Percentiles rank a stretch among this genome's conserved stretches.
These are phyloP conservation scores for Delphinus delphis DNA, from an alignment of 2,113 vertebrate genomes.

Conservation along the genomic window DNA sequence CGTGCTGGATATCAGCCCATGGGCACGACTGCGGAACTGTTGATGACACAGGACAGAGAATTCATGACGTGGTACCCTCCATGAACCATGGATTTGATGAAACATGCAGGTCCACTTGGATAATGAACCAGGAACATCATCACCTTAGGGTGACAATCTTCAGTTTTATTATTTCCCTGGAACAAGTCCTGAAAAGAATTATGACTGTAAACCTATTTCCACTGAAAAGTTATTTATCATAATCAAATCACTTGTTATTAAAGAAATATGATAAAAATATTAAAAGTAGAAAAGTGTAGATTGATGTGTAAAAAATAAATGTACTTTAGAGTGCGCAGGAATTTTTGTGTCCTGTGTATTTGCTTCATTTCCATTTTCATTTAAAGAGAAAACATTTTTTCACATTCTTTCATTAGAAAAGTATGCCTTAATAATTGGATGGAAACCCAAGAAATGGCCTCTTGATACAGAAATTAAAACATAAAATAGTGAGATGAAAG, in stretches of 20 bases:
- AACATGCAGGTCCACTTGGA: neutral
- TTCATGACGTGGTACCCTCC: accelerated
- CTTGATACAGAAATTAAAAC: neutral
- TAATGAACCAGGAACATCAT: neutral
- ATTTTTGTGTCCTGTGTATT: neutral
- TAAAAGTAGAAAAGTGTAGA: neutral
- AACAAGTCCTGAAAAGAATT: neutral
- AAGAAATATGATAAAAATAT: neutral
- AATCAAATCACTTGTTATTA: neutral
- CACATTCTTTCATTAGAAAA: neutral
- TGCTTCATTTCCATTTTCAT: neutral
- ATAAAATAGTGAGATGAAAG: neutral
- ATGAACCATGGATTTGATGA: neutral
- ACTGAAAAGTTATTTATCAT: neutral
- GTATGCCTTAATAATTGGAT: neutral
- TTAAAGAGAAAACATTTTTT: neutral
- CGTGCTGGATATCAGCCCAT: accelerated
- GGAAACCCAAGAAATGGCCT: neutral
- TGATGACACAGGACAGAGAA: neutral
- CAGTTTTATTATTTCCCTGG: neutral
- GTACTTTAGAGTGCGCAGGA: neutral
- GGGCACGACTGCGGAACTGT: accelerated
- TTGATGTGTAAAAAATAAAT: neutral
- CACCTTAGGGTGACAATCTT: neutral
- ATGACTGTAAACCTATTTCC: neutral